Evolutionary conservation across 2,797 vertebrate species (phyloP).

Genomic region (Tamandua tetradactyla): DNA sequence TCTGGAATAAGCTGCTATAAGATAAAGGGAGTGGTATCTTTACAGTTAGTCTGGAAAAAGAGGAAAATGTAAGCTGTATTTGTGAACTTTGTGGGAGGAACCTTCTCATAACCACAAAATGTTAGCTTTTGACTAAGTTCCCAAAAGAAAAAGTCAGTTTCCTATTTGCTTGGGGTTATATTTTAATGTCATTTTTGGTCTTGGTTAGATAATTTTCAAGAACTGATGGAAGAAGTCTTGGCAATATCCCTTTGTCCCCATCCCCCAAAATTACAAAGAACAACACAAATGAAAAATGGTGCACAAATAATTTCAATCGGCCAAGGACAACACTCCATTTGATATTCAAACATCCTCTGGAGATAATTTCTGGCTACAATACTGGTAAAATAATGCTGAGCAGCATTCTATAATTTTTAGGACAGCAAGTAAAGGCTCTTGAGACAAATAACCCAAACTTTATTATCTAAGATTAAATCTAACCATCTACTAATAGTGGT

Average conservation of each 20-base stretch:
- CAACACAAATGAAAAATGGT: background rate
- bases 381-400: background rate
- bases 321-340: background rate
- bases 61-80: constrained; percentile 63
- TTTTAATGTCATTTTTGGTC: constrained; percentile 60
- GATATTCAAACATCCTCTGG: constrained; percentile 23
- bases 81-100: constrained; percentile 72
- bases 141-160: constrained; percentile 76
- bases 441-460: background rate
- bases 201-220: constrained; percentile 67
- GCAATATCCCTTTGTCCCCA: background rate
- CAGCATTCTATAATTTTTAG: constrained; percentile 13
- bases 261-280: constrained; percentile 29
- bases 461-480: constrained; percentile 33
- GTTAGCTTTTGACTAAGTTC: constrained; percentile 75
- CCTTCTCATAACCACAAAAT: constrained; percentile 74
- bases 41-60: constrained; percentile 33
- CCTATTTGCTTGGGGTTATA: constrained; percentile 76
- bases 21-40: background rate
- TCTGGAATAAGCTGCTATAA: background rate
- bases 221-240: constrained; percentile 61
- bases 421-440: constrained; percentile 30
- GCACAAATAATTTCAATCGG: constrained; percentile 19
- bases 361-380: constrained; percentile 18
- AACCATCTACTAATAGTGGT: background rate